phyloP scores from a whole-genome alignment of 2,113 vertebrate genomes.

The Otis tarda region DNA sequence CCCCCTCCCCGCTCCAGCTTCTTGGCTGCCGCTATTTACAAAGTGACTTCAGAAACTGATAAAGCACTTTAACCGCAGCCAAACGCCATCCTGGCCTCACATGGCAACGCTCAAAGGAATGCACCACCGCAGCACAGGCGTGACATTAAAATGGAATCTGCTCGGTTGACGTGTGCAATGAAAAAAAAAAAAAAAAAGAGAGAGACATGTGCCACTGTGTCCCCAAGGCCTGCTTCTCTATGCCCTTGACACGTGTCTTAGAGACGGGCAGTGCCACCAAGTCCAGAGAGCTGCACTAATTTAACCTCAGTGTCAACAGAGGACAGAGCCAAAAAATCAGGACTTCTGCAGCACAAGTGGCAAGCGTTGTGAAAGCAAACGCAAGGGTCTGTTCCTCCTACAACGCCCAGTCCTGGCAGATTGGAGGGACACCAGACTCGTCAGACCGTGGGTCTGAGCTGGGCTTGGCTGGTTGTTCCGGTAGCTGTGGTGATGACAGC shows the following conservation, averaged over 20 bases:
- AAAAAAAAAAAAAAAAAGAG: too few relatives aligned
- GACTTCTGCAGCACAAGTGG: not conserved
- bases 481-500: not conserved
- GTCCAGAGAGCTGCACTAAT: not conserved
- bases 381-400: not conserved
- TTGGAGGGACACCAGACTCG: not conserved
- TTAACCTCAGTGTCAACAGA: not conserved
- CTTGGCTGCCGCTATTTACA: conserved; percentile 38
- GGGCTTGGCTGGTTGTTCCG: not conserved
- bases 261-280: not conserved
- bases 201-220: not conserved
- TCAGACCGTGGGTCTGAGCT: not conserved
- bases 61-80: conserved; percentile 21
- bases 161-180: not conserved
- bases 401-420: not conserved
- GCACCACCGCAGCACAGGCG: not conserved
- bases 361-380: not conserved
- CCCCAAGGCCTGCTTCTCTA: not conserved
- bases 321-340: not conserved
- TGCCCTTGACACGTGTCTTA: conserved; percentile 26
- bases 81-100: not conserved
- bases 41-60: conserved; percentile 27
- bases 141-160: conserved; percentile 50
- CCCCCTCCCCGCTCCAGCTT: not conserved
- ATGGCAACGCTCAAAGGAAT: conserved; percentile 35